Base-by-base conservation (phyloP, 2,113 vertebrate species). In the Oriolus oriolus region DNA sequence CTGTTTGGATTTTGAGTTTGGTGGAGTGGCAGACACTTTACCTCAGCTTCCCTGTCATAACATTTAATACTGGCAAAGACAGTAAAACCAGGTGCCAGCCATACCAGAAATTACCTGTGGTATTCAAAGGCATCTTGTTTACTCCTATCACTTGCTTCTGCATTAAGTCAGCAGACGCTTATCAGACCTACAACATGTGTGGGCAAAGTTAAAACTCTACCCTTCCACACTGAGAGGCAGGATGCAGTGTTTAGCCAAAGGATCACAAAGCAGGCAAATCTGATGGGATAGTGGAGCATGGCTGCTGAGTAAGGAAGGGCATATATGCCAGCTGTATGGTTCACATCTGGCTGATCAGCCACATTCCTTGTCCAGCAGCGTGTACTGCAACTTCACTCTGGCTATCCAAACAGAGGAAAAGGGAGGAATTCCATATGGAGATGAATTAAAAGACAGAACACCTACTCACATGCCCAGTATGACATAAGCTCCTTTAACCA, bases 111-210 rank as follows among this genome's bases (percentile, higher is more conserved):
- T 27, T 1, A 28, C 31, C 54, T 0, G 0, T 10, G n/a, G 11
- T 64, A 53, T 57, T 65, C 50, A 56, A 54, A 59, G 5, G 8
- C 2, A 13, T 8, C 20, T 75, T 71, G 17, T 68, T 89, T 76
- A 89, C 31, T 78, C 33, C 21, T 59, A 1, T 60, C 23, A 44
- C 33, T 53, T 78, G 12, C 50, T 84, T 63, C 42, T 84, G 84
- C 3, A 2, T 50, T 54, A 63, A 47, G 77, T 13, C 53, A 78
- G 50, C 10, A 59, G 49, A 76, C 11, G 39, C 10, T 20, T 18
- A 52, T 71, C 52, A 82, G 61, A 54, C 10, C 10, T 50, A 20
- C 8, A 79, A 31, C 17, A 59, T 0, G 0, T 7, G 3, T 45
- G 16, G n/a, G 18, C 20, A 12, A 41, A 78, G 33, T 35, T 54